A percentile compares a stretch with the other conserved stretches of the same genome.
Evolutionary conservation across 1,140 invertebrate genomes (phyloP).

Genomic region (Watersipora subatra): DNA sequence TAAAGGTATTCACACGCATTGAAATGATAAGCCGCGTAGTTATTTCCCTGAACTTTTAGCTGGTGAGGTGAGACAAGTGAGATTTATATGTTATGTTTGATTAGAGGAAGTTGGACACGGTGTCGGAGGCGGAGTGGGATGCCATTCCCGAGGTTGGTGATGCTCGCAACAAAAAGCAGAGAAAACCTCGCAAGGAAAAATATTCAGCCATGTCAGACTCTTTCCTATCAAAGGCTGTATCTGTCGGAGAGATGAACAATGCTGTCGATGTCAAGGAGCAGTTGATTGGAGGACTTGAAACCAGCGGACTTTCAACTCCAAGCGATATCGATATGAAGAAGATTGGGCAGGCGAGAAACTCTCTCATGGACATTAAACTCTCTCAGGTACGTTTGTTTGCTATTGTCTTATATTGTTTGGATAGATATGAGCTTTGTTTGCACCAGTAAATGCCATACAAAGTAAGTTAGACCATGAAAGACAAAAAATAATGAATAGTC

Average conservation of each 20-base stretch:
- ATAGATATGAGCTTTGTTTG: conserved; percentile 8
- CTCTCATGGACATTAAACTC: conserved; percentile 97
- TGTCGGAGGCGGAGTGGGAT: conserved; percentile 87
- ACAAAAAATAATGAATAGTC: neutral
- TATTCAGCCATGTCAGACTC: conserved; percentile 96
- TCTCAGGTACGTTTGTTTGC: conserved; percentile 62
- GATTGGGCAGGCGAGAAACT: conserved; percentile 97
- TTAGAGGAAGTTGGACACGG: conserved; percentile 60
- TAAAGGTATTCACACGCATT: conserved; percentile 53
- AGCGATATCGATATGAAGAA: conserved; percentile 91
- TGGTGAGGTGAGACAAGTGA: too few species aligned
- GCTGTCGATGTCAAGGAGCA: conserved; percentile 70
- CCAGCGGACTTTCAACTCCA: conserved; percentile 52
- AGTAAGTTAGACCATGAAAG: neutral
- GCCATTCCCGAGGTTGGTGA: conserved; percentile 97
- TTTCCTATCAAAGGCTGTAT: conserved; percentile 68
- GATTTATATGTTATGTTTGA: too few species aligned
- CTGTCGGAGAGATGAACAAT: conserved; percentile 58
- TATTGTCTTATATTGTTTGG: neutral
- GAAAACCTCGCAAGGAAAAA: conserved; percentile 86
- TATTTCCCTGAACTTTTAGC: neutral
- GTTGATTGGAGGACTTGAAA: conserved; percentile 27
- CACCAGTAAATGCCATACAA: too few species aligned
- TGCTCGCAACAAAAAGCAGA: conserved; percentile 88
- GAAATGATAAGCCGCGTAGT: too few species aligned